phyloP scores from a whole-genome alignment of 2,113 vertebrate species.

The Sterrhoptilus dennistouni region DNA sequence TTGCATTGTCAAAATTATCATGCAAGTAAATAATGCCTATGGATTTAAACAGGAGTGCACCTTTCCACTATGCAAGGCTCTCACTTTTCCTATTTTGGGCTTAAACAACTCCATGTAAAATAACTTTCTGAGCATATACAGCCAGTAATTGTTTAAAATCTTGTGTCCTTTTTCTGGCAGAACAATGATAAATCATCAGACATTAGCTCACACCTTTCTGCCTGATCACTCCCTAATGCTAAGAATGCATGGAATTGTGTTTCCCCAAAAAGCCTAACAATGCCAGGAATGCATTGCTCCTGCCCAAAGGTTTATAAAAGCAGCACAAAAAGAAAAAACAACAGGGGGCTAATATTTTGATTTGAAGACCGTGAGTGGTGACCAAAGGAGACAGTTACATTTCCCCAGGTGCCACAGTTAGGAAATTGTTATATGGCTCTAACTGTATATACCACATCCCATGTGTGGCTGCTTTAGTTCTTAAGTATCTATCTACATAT shows the following conservation, averaged over 20 bases:
- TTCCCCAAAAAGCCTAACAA: neutral
- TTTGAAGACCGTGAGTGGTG: neutral
- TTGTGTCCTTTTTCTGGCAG: neutral
- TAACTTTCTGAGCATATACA: neutral
- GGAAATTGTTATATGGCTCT: neutral
- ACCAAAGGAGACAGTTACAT: neutral
- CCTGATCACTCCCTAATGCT: conserved; percentile 56
- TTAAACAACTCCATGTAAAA: neutral
- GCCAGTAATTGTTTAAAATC: neutral
- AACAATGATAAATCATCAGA: conserved; percentile 8
- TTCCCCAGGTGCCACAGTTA: neutral
- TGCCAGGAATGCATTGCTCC: conserved; percentile 13
- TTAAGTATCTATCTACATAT: neutral
- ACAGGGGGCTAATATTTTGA: neutral
- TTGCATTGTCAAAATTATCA: neutral
- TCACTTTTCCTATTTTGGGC: neutral
- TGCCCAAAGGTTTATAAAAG: conserved; percentile 23
- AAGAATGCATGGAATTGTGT: conserved; percentile 47
- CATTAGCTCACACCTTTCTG: conserved; percentile 40
- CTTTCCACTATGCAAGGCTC: neutral
- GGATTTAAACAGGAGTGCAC: neutral
- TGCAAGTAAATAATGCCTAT: neutral
- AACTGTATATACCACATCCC: rapidly evolving
- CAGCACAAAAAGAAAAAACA: neutral
- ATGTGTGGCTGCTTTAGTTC: neutral